A percentile compares a stretch with the other conserved stretches of the same genome.
These are phyloP conservation scores for Trachelus troglodyta DNA, from an alignment of 2,888 invertebrate genomes.

Conservation along the genomic window DNA sequence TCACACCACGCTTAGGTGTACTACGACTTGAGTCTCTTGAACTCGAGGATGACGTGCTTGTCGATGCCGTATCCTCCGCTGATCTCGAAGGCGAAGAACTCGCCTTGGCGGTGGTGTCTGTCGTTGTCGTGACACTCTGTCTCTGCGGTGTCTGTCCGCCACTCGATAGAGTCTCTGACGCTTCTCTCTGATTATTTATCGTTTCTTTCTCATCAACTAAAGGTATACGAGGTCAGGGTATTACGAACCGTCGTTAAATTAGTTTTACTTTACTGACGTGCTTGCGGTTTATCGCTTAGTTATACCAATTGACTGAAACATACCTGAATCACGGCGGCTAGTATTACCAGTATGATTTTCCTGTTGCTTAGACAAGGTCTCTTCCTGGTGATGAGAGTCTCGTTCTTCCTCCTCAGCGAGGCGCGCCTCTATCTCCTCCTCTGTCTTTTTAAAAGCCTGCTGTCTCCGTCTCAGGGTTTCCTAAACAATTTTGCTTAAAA, in stretches of 20 bases:
- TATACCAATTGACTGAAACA: constrained; percentile 33
- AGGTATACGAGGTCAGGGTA: constrained; percentile 42
- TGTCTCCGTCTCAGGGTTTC: constrained; percentile 74
- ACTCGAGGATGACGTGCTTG: constrained; percentile 37
- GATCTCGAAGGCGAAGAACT: constrained; percentile 43
- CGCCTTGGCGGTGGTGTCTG: constrained; percentile 34
- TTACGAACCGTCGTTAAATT: constrained; percentile 32
- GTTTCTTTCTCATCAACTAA: constrained; percentile 64
- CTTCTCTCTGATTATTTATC: constrained; percentile 61
- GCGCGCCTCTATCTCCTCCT: constrained; percentile 80
- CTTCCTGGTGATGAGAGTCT: constrained; percentile 46
- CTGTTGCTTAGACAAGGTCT: constrained; percentile 28
- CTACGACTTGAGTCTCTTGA: constrained; percentile 42
- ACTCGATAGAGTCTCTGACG: constrained; percentile 58
- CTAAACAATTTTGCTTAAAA: constrained; percentile 58
- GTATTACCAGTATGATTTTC: constrained; percentile 63
- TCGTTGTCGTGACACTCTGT: constrained; percentile 35
- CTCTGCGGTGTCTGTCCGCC: constrained; percentile 53
- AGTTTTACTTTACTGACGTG: not conserved
- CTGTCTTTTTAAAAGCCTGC: constrained; percentile 78
- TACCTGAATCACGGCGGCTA: constrained; percentile 61
- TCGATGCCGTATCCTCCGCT: constrained; percentile 36
- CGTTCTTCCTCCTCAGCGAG: constrained; percentile 74
- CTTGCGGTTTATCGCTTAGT: constrained; percentile 10
- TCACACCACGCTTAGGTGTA: constrained; percentile 27